Base-by-base conservation (phyloP, 1,140 invertebrate species). In the Procambarus virginalis region DNA sequence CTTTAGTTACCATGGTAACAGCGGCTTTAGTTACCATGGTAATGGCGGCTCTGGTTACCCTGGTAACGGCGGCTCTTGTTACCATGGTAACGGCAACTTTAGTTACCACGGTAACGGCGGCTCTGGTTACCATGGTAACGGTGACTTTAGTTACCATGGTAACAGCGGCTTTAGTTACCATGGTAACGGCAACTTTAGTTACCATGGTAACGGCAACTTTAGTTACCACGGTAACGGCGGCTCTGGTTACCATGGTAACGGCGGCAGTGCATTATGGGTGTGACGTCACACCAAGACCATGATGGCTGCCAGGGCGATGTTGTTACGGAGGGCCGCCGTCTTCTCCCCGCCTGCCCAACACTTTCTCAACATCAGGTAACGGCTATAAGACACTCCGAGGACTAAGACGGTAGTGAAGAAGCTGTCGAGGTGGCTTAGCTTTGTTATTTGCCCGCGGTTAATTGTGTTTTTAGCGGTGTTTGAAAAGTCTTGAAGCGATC, bases 291-390 rank as follows among this genome's bases (percentile, higher is more conserved):
- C 14, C 34, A 70, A 79, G 75, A n/a, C 79, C 86, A 76, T 73
- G 51, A 82, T 89, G 86, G 86, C 86, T 48, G 45, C 86, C 86
- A 70, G 48, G 12, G 51, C 79, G 48, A 82, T 89, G 86, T 89
- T 89, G 80, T 89, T 68, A 82, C 73, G 48, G 45, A 89, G 51
- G 55, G 55, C 51, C 22, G 12, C 73, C 34, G 12, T 34, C 70
- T 73, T 83, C 20, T 82, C 60, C 58, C 80, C 78, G 46, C 17
- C 79, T 75, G 34, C 60, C 5, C 60, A 46, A 9, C 80, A 89
- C 17, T 17, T 73, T 17, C n/a, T 58, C 5, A 64, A 75, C 46
- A 17, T 79, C 79, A 89, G 86, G 86, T 89, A 82, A 22, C 34
- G 20, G 17, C 3, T 51, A 70, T 49, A 22, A 14, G 51, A 17